Base-by-base conservation (phyloP, 1,140 invertebrate genomes). In the Aphaenogaster floridana region DNA sequence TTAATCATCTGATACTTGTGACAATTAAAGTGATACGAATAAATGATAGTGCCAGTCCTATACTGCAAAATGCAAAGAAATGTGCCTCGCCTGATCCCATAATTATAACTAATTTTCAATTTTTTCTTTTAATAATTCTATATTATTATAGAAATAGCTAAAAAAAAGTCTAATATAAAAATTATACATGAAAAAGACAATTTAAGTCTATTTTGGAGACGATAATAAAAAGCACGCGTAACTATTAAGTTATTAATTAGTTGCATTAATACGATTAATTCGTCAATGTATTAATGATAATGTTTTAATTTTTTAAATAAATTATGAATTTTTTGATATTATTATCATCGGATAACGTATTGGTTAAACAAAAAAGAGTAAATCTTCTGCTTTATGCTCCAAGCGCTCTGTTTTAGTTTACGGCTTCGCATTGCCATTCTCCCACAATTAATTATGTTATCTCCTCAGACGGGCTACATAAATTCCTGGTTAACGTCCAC, bases 401-500 rank as follows among this genome's bases (percentile, higher is more conserved):
- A 48, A 57, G 7, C 8, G 1, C 11, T 39, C 36, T 61, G 59
- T 59, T 61, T 84, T 63, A 61, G 7, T 48, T 61, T 84, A 74
- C 4, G 28, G 28, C 13, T 39, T 21, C n/a, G 42, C 54, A 48
- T 84, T 36, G 34, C 54, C 17, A 74, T 76, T 84, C 28, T 28
- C 45, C 54, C 34, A 84, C 80, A 63, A 84, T 84, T 84, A 84
- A 84, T 84, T 84, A 76, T 84, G 69, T 61, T 84, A 84, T 84
- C 80, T 84, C 13, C 45, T 84, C 80, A 84, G 80, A 76, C 80
- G 69, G 50, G 80, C 54, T 84, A 84, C 80, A 84, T 84, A 84
- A 84, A 84, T 84, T 84, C 34, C 69, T 84, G 80, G 80, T 84
- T 84, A 84, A 84, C 80, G 80, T 84, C 80, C 80, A 84, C 69